Evolutionary conservation across 2,797 vertebrate species (phyloP).

Genomic region (Caiman crocodilus): DNA sequence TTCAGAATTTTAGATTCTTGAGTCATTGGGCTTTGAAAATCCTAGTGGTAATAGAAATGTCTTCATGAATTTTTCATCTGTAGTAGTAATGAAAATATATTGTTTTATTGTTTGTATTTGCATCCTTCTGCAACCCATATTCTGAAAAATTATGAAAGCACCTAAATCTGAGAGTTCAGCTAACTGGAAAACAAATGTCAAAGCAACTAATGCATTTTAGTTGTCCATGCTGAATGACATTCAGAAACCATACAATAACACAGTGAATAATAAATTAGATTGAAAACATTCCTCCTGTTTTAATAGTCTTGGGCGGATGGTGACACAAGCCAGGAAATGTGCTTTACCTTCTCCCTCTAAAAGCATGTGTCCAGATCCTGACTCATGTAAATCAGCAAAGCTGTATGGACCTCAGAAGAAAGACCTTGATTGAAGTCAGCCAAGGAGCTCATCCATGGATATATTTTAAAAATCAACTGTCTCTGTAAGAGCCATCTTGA

Average conservation of each 20-base stretch:
- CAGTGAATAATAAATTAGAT: constrained; percentile 62
- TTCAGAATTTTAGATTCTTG: constrained; percentile 59
- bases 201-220: constrained; percentile 73
- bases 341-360: background rate
- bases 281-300: background rate
- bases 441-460: background rate
- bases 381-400: background rate
- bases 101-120: constrained; percentile 27
- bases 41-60: background rate
- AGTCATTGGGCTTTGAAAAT: constrained; percentile 42
- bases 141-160: constrained; percentile 65
- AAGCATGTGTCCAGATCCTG: background rate
- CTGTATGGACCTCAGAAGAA: background rate
- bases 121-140: constrained; percentile 71
- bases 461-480: background rate
- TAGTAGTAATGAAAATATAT: background rate
- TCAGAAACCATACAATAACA: constrained; percentile 71
- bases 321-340: constrained; percentile 17
- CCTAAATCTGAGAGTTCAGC: constrained; percentile 54
- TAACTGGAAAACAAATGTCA: constrained; percentile 73
- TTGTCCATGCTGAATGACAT: constrained; percentile 70
- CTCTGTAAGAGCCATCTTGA: background rate
- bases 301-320: background rate
- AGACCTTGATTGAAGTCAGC: background rate
- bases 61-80: background rate